phyloP scores from a whole-genome alignment of 2,797 vertebrate genomes.

The Phaenicophaeus curvirostris region DNA sequence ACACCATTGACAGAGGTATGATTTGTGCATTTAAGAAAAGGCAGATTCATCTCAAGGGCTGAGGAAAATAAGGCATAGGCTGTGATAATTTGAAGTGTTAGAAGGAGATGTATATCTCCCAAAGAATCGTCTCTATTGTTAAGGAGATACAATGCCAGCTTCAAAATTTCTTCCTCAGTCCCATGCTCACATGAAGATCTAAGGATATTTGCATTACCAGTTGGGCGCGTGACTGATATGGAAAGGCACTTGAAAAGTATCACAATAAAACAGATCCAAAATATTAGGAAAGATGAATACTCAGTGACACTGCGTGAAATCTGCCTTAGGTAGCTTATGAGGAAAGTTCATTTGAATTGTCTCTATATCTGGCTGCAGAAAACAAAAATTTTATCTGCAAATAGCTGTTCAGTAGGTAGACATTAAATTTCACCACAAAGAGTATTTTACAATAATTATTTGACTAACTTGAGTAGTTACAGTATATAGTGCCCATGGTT shows the following conservation, averaged over 20 bases:
- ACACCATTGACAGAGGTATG: accelerated
- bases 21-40: background rate
- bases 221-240: too few relatives aligned
- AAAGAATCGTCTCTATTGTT: accelerated
- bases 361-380: background rate
- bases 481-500: slow-evolving; percentile 22
- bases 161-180: background rate
- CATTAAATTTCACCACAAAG: background rate
- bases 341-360: background rate
- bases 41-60: background rate
- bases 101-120: background rate
- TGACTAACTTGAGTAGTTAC: slow-evolving; percentile 33
- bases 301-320: background rate
- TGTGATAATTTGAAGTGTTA: background rate
- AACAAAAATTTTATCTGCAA: background rate
- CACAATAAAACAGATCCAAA: background rate
- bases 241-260: background rate
- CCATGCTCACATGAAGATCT: background rate
- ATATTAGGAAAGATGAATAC: background rate
- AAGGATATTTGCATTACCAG: background rate
- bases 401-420: background rate
- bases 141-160: accelerated
- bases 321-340: background rate
- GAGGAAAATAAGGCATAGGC: background rate
- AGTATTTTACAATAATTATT: slow-evolving; percentile 51